Conservation (phyloP, 2,888 invertebrate species). For the Julus scanicus region DNA sequence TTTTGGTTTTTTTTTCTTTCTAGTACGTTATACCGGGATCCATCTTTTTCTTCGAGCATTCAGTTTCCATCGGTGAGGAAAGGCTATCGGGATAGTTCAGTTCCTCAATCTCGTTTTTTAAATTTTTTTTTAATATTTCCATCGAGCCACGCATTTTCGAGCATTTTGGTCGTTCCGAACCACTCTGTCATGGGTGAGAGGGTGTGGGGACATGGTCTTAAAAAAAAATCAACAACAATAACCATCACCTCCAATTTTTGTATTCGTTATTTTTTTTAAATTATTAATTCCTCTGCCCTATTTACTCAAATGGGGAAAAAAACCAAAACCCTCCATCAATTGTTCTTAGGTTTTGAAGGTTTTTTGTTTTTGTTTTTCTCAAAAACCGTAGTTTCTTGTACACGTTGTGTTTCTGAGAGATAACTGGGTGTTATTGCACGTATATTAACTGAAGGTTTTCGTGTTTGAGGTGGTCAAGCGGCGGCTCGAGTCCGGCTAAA, state of each 20-base stretch:
- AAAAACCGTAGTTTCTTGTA: conserved; percentile 37
- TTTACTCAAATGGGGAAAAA: conserved; percentile 19
- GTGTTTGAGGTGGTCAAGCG: conserved; percentile 49
- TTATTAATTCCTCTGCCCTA: conserved; percentile 47
- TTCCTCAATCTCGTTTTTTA: conserved; percentile 7
- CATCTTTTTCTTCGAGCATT: not conserved
- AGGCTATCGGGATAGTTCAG: conserved; percentile 1
- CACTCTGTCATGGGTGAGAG: conserved; percentile 37
- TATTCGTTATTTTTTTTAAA: conserved; percentile 41
- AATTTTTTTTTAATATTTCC: not conserved
- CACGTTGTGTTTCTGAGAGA: conserved; percentile 46
- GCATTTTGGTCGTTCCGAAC: conserved; percentile 1
- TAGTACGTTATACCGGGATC: not conserved
- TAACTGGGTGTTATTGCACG: conserved; percentile 54
- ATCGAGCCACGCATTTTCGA: not conserved
- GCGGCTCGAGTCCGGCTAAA: conserved; percentile 38
- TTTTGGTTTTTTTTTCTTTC: conserved; percentile 4
- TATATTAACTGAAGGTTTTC: conserved; percentile 53
- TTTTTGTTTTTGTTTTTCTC: not conserved
- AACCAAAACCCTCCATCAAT: conserved; percentile 44
- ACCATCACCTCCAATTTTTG: conserved; percentile 47
- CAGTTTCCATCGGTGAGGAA: conserved; percentile 15
- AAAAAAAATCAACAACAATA: conserved; percentile 47
- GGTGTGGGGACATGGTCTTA: not conserved
- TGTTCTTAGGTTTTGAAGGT: conserved; percentile 24